Evolutionary conservation across 2,888 invertebrate species (phyloP), one percentile per base, ranked within the genome.

Genomic region (Drosophila monieri): DNA sequence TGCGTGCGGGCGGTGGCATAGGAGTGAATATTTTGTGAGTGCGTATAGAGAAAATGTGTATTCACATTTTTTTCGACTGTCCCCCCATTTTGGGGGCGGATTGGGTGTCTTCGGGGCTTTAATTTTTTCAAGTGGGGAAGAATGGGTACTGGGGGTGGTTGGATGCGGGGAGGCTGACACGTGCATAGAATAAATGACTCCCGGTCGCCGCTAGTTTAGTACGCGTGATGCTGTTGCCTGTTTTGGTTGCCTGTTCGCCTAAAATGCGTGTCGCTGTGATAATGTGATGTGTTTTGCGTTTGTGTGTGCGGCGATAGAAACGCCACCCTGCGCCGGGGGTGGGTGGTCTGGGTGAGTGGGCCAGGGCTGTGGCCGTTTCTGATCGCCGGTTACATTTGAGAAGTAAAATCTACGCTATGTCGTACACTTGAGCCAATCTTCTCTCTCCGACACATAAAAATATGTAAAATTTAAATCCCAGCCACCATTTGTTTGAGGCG

Each of bases 341-440:
- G 18, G 61, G 21, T 32, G 41, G 35, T 32, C 18, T 10, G 23
- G 10, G 21, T 14, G 54, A 43, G 35, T 49, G 18, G 48, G n/a
- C 44, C 9, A n/a, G 15, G 10, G 3, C 27, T 58, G 57, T 54
- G 53, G 9, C 3, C 2, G 18, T 15, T 68, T 57, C 88, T 89
- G 89, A 9, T 78, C 81, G 87, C 89, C 90, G 78, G 77, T 72
- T 88, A 83, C 83, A 89, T 89, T 89, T 89, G 89, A 89, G 89
- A 90, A 90, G 89, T 86, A 85, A 89, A 89, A 89, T 89, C 89
- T 89, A 89, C 89, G 85, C 87, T 79, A 72, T 58, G 80, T 78
- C 80, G 74, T 66, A 44, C 81, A 87, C 87, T 84, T 84, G 87
- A 86, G 87, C 76, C 77, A 83, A 85, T 76, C 73, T 77, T 70